A percentile compares a stretch with the other conserved stretches of the same genome.
These are phyloP conservation scores for Dysidea cf. avara DNA, from an alignment of 37 sponge, comb jelly and placozoan species.

Conservation along the genomic window DNA sequence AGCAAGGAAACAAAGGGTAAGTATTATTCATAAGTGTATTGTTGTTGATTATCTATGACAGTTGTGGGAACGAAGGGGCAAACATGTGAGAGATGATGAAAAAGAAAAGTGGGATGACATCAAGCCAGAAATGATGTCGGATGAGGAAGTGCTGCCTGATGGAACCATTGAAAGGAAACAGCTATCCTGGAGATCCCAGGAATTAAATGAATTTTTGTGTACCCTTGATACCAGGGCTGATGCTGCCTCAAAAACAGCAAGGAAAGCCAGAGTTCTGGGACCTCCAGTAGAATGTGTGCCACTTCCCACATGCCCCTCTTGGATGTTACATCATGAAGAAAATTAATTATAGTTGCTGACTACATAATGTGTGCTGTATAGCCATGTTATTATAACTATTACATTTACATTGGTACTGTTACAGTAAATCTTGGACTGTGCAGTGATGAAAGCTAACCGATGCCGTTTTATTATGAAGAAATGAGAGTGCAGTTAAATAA, in stretches of 20 bases:
- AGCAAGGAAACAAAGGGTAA: slow-evolving; percentile 11
- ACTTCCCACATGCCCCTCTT: too few relatives aligned
- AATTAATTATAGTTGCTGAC: too few relatives aligned
- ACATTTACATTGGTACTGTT: too few relatives aligned
- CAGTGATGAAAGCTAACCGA: too few relatives aligned
- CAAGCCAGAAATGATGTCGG: slow-evolving; percentile 1
- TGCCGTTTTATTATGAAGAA: too few relatives aligned
- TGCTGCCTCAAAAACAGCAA: not conserved
- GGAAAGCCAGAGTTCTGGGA: slow-evolving; percentile 3
- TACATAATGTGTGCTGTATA: too few relatives aligned
- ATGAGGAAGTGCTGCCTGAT: not conserved
- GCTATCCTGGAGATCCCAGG: not conserved
- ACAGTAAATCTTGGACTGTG: too few relatives aligned
- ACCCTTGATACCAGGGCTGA: slow-evolving; percentile 1
- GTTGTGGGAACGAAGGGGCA: slow-evolving; percentile 3
- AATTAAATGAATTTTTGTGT: slow-evolving; percentile 4
- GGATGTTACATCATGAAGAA: too few relatives aligned
- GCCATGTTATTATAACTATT: too few relatives aligned
- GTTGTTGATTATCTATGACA: not conserved
- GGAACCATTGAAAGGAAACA: not conserved
- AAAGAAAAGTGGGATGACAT: slow-evolving; percentile 6
- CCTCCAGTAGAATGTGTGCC: too few relatives aligned
- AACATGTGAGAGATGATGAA: slow-evolving; percentile 7
- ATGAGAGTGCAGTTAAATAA: too few relatives aligned
- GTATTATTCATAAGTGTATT: too few relatives aligned